Evolutionary conservation across 2,797 vertebrate genomes (phyloP).

Genomic region (Enteromius paludinosus): DNA sequence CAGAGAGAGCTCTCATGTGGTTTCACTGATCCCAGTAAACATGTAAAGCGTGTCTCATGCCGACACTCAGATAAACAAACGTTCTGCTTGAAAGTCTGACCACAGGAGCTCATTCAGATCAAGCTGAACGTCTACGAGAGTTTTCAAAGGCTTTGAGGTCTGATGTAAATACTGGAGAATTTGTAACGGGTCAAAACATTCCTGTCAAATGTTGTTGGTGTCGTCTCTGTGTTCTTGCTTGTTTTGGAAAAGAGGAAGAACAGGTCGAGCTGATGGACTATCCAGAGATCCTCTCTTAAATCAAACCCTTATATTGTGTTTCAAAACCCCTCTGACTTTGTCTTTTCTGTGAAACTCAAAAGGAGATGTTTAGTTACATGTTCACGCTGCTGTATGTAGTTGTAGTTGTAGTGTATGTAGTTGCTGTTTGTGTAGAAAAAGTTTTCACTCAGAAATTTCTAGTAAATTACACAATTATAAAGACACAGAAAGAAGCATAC

Average conservation of each 20-base stretch:
- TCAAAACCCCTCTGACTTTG: not conserved
- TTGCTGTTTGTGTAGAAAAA: too few relatives aligned
- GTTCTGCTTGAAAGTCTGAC: not conserved
- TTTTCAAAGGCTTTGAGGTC: not conserved
- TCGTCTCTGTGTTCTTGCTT: not conserved
- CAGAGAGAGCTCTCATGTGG: slow-evolving; percentile 1
- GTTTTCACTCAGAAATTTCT: too few relatives aligned
- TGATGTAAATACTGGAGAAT: not conserved
- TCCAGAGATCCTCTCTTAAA: slow-evolving; percentile 24
- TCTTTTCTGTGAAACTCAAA: not conserved
- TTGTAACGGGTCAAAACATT: not conserved
- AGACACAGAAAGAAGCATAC: too few relatives aligned
- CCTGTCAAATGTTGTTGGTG: not conserved
- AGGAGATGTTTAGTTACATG: not conserved
- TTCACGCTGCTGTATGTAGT: not conserved
- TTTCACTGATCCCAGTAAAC: slow-evolving; percentile 37
- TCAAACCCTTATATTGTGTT: not conserved
- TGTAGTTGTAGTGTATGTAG: not conserved
- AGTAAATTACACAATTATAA: too few relatives aligned
- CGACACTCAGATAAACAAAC: not conserved
- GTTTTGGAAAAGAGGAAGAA: slow-evolving; percentile 35
- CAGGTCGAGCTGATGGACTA: slow-evolving; percentile 46
- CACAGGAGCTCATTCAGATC: not conserved
- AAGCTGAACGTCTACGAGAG: not conserved
- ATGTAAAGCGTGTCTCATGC: slow-evolving; percentile 8